phyloP scores from a whole-genome alignment of 64 coral and sea anemone genomes.

The Pocillopora verrucosa region DNA sequence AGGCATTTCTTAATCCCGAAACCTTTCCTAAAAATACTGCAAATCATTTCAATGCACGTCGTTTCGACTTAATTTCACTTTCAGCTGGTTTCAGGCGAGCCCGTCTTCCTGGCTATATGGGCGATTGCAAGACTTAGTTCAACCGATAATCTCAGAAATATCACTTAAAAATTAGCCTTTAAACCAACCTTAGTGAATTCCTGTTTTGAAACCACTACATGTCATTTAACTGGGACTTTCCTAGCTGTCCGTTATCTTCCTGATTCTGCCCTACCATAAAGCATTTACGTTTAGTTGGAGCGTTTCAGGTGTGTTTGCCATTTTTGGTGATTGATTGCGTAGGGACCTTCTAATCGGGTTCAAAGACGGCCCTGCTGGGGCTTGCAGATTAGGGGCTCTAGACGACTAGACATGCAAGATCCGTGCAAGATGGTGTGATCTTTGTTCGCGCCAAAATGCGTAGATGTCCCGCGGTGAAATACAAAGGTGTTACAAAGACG shows the following conservation, averaged over 20 bases:
- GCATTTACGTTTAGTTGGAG: not conserved
- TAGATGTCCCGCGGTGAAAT: too few relatives aligned
- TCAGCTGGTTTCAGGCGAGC: too few relatives aligned
- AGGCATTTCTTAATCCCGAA: too few relatives aligned
- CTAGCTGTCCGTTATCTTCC: not conserved
- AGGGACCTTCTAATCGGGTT: not conserved
- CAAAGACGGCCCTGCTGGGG: not conserved
- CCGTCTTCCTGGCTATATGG: too few relatives aligned
- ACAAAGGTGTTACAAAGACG: too few relatives aligned
- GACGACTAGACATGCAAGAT: not conserved
- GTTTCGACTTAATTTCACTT: too few relatives aligned
- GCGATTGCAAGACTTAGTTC: too few relatives aligned
- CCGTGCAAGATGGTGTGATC: not conserved
- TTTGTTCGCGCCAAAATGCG: too few relatives aligned
- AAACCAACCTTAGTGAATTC: not conserved
- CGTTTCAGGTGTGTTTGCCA: slow-evolving; percentile 7
- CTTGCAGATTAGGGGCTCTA: not conserved
- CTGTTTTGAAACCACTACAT: not conserved
- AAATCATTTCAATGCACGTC: too few relatives aligned
- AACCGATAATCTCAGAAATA: not conserved
- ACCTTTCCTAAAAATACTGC: too few relatives aligned
- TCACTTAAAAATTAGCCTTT: not conserved
- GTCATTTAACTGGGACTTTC: not conserved
- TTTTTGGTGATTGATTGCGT: slow-evolving; percentile 41
- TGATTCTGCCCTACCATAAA: not conserved